A percentile compares a stretch with the other conserved stretches of the same genome.
Evolutionary conservation across 2,113 vertebrate species (phyloP).

Genomic region (Microcebus tavaratra): DNA sequence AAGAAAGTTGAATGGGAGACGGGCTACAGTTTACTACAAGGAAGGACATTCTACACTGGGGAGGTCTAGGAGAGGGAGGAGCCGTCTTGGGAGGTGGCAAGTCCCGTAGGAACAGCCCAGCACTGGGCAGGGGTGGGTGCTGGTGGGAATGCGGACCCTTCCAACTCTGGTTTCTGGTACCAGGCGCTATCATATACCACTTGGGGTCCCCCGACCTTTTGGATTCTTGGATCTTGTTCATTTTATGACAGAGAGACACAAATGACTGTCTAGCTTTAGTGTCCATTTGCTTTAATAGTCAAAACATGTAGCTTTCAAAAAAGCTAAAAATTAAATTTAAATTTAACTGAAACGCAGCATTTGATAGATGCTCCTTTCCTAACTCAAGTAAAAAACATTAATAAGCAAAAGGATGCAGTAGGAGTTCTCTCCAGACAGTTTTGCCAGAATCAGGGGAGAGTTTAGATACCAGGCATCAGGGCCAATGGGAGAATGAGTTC

Average conservation of each 20-base stretch:
- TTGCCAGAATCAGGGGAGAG: background rate
- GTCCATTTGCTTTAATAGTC: background rate
- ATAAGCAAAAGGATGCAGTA: background rate
- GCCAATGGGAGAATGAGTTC: background rate
- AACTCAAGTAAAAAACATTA: background rate
- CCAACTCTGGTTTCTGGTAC: background rate
- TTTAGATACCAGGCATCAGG: background rate
- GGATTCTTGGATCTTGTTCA: background rate
- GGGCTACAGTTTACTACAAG: background rate
- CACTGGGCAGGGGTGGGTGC: background rate
- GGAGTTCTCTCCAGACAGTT: background rate
- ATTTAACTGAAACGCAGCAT: conserved; percentile 2
- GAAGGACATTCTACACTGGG: background rate
- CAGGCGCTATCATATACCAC: fast-evolving
- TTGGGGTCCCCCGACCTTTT: background rate
- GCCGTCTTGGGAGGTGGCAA: background rate
- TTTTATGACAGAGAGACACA: background rate
- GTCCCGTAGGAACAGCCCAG: background rate
- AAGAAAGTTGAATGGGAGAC: background rate
- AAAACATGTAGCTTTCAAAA: background rate
- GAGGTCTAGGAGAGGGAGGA: background rate
- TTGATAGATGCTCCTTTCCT: background rate
- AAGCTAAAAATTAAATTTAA: conserved; percentile 5
- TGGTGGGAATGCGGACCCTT: background rate
- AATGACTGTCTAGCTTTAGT: background rate